Percentiles rank a stretch among this genome's conserved stretches.
These are phyloP conservation scores for Chaetogeoica ovagalla DNA, from an alignment of 2,888 invertebrate genomes.

Conservation along the genomic window DNA sequence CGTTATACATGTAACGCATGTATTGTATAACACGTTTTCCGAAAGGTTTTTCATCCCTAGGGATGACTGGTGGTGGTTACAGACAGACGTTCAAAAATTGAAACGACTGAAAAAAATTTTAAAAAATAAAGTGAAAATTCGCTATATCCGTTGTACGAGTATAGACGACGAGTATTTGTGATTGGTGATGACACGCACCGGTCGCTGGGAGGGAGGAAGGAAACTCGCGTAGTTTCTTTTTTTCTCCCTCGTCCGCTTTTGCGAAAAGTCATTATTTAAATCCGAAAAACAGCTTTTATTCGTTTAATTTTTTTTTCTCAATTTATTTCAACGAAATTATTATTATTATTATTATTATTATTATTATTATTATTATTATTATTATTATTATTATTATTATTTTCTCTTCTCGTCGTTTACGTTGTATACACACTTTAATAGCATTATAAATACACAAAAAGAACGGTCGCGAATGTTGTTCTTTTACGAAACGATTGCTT, in stretches of 20 bases:
- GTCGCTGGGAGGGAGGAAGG: no score
- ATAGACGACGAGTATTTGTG: background rate
- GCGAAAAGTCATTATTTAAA: background rate
- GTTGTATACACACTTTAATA: background rate
- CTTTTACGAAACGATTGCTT: background rate
- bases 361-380: background rate
- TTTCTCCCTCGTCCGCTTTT: background rate
- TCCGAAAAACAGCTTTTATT: background rate
- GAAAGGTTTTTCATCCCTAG: background rate
- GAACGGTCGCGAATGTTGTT: background rate
- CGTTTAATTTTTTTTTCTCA: conserved; percentile 6
- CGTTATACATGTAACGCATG: no score
- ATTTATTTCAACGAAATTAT: conserved; percentile 25
- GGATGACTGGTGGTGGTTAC: background rate
- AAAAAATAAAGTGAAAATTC: conserved; percentile 15
- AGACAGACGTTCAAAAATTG: no score
- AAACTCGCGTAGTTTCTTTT: no score
- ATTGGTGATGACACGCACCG: background rate
- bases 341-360: background rate
- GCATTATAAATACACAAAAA: no score
- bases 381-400: background rate
- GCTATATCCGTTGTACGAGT: background rate
- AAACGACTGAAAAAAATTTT: background rate
- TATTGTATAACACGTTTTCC: no score
- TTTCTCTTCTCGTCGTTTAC: background rate